Evolutionary conservation across 1,140 invertebrate species (phyloP).

Genomic region (Lineus longissimus): DNA sequence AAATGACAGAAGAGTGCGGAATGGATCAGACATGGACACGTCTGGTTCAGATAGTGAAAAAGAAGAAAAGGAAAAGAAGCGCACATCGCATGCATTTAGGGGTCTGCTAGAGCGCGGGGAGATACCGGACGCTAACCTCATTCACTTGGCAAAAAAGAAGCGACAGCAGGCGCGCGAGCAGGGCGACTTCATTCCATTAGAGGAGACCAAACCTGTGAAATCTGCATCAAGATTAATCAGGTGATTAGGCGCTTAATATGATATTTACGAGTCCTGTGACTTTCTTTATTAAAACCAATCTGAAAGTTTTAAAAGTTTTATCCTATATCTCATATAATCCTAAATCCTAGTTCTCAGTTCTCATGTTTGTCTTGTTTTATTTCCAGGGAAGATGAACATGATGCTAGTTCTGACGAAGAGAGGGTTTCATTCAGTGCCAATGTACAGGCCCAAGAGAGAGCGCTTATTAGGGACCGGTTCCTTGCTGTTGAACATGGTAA

Average conservation of each 20-base stretch:
- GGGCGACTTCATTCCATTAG: constrained; percentile 73
- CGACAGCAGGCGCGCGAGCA: constrained; percentile 80
- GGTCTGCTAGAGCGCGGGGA: constrained; percentile 63
- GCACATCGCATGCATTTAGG: too few relatives aligned
- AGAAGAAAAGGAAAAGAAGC: too few relatives aligned
- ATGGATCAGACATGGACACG: too few relatives aligned
- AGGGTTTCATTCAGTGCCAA: constrained; percentile 77
- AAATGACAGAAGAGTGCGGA: too few relatives aligned
- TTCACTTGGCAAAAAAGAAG: constrained; percentile 88
- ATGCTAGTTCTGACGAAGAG: constrained; percentile 74
- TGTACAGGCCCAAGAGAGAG: constrained; percentile 67
- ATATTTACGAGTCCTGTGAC: not conserved
- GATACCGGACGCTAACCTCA: constrained; percentile 93
- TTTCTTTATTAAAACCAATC: too few relatives aligned
- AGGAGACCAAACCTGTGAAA: constrained; percentile 58
- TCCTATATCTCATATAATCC: too few relatives aligned
- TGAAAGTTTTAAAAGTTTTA: too few relatives aligned
- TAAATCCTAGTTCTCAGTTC: not conserved
- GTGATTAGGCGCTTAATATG: constrained; percentile 24
- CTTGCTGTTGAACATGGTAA: constrained; percentile 70
- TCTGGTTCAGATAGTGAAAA: too few relatives aligned
- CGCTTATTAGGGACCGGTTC: constrained; percentile 76
- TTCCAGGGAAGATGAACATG: constrained; percentile 80
- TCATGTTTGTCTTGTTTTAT: constrained; percentile 4
- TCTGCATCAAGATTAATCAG: constrained; percentile 49